Evolutionary conservation across 2,888 invertebrate species (phyloP).

Genomic region (Lysandra bellargus): DNA sequence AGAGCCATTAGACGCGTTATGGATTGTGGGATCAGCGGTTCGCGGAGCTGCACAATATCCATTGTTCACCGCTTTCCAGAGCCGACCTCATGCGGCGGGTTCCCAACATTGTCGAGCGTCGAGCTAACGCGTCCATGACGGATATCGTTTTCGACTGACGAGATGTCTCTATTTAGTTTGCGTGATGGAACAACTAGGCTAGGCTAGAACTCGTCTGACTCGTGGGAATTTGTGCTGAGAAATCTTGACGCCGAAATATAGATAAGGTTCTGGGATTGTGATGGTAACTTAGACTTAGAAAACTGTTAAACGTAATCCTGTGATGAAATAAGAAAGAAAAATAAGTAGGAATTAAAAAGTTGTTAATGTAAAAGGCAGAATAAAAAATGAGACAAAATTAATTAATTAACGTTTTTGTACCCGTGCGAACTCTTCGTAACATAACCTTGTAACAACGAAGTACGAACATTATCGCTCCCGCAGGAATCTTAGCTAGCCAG

Average conservation of each 20-base stretch:
- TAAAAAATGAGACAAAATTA: background rate
- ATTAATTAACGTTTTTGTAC: background rate
- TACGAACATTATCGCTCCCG: background rate
- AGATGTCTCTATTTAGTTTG: background rate
- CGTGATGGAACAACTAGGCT: background rate
- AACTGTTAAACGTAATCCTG: too few species aligned
- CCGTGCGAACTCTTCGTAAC: background rate
- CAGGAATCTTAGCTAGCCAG: background rate
- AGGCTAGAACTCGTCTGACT: background rate
- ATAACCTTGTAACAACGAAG: too few species aligned
- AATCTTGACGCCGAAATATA: background rate
- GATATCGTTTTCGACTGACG: conserved; percentile 18
- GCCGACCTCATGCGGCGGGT: conserved; percentile 59
- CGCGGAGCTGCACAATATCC: conserved; percentile 36
- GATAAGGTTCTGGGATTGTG: background rate
- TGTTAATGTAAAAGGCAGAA: background rate
- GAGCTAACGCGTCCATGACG: conserved; percentile 19
- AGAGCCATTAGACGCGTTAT: conserved; percentile 46
- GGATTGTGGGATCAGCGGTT: conserved; percentile 49
- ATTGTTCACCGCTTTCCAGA: conserved; percentile 75
- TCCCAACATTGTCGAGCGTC: conserved; percentile 67
- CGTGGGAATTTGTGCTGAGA: background rate
- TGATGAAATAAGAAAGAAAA: background rate
- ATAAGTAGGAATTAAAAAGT: background rate
- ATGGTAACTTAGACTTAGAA: too few species aligned